Conservation (phyloP, 2,888 invertebrate species). For the Drosophila prostipennis region DNA sequence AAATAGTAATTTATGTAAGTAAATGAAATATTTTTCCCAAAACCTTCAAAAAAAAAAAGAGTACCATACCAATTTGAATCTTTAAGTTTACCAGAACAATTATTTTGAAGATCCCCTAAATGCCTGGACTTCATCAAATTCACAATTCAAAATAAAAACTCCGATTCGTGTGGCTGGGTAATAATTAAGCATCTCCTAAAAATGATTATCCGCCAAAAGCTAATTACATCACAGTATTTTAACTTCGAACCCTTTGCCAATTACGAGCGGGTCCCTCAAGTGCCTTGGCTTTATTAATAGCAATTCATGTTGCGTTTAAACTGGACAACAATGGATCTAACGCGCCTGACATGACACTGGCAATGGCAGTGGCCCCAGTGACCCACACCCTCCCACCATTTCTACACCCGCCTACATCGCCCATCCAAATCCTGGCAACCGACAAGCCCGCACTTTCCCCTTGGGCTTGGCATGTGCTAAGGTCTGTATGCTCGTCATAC, state of each 20-base stretch:
- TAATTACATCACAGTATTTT: slow-evolving; percentile 40
- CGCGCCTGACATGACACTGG: slow-evolving; percentile 40
- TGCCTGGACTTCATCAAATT: too few relatives aligned
- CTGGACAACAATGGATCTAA: slow-evolving; percentile 49
- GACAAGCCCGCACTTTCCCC: slow-evolving; percentile 36
- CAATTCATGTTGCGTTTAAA: slow-evolving; percentile 58
- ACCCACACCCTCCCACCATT: slow-evolving; percentile 16
- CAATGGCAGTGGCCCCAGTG: slow-evolving; percentile 31
- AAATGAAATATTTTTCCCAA: too few relatives aligned
- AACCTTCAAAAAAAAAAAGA: too few relatives aligned
- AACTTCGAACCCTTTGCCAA: slow-evolving; percentile 42
- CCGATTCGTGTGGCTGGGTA: not conserved
- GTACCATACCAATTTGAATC: too few relatives aligned
- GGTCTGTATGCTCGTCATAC: slow-evolving; percentile 48
- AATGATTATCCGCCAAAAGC: not conserved
- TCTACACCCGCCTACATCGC: slow-evolving; percentile 4
- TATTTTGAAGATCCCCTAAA: too few relatives aligned
- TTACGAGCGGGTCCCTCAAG: slow-evolving; percentile 42
- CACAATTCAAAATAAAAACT: not conserved
- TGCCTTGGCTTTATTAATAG: slow-evolving; percentile 61
- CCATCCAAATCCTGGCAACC: slow-evolving; percentile 36
- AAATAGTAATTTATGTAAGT: too few relatives aligned
- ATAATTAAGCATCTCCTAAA: not conserved
- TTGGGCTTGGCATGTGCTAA: slow-evolving; percentile 46
- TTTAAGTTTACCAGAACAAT: too few relatives aligned